Conservation (phyloP, 2,113 vertebrate species). For the Hippoglossus stenolepis region DNA sequence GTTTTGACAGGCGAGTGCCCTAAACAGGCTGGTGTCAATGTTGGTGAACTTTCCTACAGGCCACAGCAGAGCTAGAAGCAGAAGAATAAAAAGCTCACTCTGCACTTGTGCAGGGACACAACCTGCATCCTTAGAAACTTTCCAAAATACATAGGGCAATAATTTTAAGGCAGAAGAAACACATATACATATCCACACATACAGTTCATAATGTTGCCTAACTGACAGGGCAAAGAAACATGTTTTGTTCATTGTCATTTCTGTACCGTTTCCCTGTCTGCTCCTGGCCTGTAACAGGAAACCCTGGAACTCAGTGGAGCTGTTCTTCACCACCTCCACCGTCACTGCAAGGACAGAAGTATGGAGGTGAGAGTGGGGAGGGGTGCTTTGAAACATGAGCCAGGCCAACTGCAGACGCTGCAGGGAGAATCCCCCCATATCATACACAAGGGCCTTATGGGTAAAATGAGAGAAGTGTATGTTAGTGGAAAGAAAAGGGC, state of each 20-base stretch:
- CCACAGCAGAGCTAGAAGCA: slow-evolving; percentile 11
- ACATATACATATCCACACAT: too few relatives aligned
- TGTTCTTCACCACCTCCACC: slow-evolving; percentile 50
- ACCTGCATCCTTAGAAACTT: too few relatives aligned
- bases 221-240: too few relatives aligned
- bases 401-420: not conserved
- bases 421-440: not conserved
- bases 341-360: slow-evolving; percentile 46
- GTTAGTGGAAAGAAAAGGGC: not conserved
- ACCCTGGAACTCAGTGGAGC: slow-evolving; percentile 55
- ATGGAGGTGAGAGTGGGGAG: not conserved
- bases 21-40: slow-evolving; percentile 33
- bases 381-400: not conserved
- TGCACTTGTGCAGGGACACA: not conserved
- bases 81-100: not conserved
- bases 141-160: too few relatives aligned
- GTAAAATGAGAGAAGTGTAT: not conserved
- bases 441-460: not conserved
- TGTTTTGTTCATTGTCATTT: not conserved
- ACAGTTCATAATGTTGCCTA: too few relatives aligned
- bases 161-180: too few relatives aligned
- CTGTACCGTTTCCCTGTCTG: slow-evolving; percentile 4
- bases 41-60: slow-evolving; percentile 65
- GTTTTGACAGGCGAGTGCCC: slow-evolving; percentile 52
- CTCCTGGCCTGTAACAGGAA: slow-evolving; percentile 73